These are phyloP conservation scores for Sinocyclocheilus rhinocerous DNA, from an alignment of 2,113 vertebrate species.

Conservation along the genomic window DNA sequence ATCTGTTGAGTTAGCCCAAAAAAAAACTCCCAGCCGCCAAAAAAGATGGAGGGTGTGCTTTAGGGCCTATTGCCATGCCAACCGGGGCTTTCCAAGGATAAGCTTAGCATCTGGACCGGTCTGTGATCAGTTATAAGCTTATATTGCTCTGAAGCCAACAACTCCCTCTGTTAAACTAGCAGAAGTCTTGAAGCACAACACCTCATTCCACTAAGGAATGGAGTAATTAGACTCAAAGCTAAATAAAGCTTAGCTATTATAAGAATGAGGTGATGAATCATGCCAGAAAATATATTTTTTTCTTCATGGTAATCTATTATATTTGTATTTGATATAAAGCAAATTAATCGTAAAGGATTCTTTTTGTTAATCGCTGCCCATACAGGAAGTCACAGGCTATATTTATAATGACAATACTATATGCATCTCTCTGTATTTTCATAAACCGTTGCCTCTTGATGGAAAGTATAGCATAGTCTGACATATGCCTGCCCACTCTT, in stretches of 20 bases:
- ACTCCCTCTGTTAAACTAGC: slow-evolving; percentile 10
- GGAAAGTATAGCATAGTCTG: slow-evolving; percentile 43
- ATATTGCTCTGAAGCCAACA: slow-evolving; percentile 29
- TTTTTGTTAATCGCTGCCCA: neutral
- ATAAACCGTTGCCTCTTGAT: slow-evolving; percentile 42
- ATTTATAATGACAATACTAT: slow-evolving; percentile 43
- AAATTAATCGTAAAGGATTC: neutral
- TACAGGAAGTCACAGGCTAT: slow-evolving; percentile 14
- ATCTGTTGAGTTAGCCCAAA: slow-evolving; percentile 43
- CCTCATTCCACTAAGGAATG: slow-evolving; percentile 31
- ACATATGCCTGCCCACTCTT: slow-evolving; percentile 46
- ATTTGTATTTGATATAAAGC: slow-evolving; percentile 29
- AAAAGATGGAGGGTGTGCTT: slow-evolving; percentile 34
- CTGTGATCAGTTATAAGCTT: slow-evolving; percentile 42
- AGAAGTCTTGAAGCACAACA: slow-evolving; percentile 22
- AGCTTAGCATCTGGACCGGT: slow-evolving; percentile 50
- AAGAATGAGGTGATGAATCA: slow-evolving; percentile 10
- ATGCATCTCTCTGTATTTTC: slow-evolving; percentile 40
- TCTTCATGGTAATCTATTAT: neutral
- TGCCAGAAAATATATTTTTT: slow-evolving; percentile 19
- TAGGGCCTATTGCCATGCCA: slow-evolving; percentile 49
- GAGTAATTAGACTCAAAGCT: slow-evolving; percentile 36
- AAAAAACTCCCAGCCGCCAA: slow-evolving; percentile 32
- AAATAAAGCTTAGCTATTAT: slow-evolving; percentile 17
- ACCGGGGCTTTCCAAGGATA: slow-evolving; percentile 48